Base-by-base conservation (phyloP, 2,113 vertebrate genomes). In the Etia nguti region DNA sequence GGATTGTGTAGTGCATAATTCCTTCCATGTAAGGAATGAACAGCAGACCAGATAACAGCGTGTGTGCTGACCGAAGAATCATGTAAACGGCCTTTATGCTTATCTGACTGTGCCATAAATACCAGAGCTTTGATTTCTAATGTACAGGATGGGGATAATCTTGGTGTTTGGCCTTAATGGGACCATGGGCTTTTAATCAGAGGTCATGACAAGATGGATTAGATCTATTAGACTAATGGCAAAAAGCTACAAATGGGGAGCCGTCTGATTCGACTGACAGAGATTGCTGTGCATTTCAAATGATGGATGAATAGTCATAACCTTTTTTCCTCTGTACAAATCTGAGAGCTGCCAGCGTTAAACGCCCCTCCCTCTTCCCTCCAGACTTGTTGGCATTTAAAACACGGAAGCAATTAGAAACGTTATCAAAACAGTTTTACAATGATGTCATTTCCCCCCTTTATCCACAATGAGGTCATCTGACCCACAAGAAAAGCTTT, bases 341-440 rank as follows among this genome's bases (percentile, higher is more conserved):
- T 89, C 77, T 89, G 41, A 90, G 85, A 80, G 83, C 91, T 93
- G 90, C 91, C 87, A 89, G 80, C 81, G 73, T 88, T 79, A 80
- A 43, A 62, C 38, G 18, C 22, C 24, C 31, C 26, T 10, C 12
- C 31, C n/a, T 24, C 73, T 18, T 7, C 10, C 24, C 38, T 46
- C 43, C 31, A 81, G 70, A 79, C 80, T 85, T 82, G 91, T 94
- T 92, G 91, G 87, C 92, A 88, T 91, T 93, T 60, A 80, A 90
- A 89, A 90, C 88, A 93, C 79, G 93, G 95, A 93, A 95, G 93
- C 92, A 95, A 95, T 96, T 96, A 96, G 91, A 93, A 70, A 89
- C 88, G 92, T 95, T 93, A 94, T 95, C 91, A 92, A 93, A 95
- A 93, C 91, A 88, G 75, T 89, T 90, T 85, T 55, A 48, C 79